phyloP scores from a whole-genome alignment of 2,888 invertebrate species.

The Scrobipalpa atriplicella region DNA sequence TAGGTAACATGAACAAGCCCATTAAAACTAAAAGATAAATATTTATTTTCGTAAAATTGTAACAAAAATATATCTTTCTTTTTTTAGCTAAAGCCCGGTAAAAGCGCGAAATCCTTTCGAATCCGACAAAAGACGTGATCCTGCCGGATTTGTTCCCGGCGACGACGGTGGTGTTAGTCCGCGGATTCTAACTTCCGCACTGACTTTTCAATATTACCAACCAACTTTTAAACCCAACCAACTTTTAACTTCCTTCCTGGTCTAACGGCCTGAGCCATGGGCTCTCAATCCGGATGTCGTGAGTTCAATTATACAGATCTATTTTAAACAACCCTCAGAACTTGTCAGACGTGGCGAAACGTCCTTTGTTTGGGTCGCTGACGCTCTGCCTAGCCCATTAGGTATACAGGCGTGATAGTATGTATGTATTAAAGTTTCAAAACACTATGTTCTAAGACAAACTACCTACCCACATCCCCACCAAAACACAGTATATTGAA shows the following conservation, averaged over 20 bases:
- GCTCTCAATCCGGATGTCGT: too few species aligned
- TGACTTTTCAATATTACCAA: conserved; percentile 16
- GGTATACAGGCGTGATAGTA: too few species aligned
- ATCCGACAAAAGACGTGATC: conserved; percentile 14
- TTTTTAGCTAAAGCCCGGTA: not conserved
- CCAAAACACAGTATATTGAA: conserved; percentile 29
- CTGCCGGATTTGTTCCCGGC: conserved; percentile 13
- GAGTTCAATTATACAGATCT: too few species aligned
- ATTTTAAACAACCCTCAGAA: too few species aligned
- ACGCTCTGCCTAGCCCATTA: too few species aligned
- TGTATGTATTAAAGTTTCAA: too few species aligned
- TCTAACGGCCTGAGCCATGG: too few species aligned
- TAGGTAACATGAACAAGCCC: too few species aligned
- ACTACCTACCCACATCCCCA: not conserved
- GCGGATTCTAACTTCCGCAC: conserved; percentile 8
- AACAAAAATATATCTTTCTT: not conserved
- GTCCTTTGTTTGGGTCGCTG: too few species aligned
- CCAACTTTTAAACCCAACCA: not conserved
- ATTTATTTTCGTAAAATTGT: not conserved
- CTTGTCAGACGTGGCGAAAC: too few species aligned
- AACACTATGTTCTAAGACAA: not conserved
- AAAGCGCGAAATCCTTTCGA: conserved; percentile 14
- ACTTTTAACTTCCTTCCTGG: not conserved
- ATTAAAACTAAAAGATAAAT: too few species aligned
- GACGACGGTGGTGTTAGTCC: conserved; percentile 5